Percentiles rank a stretch among this genome's conserved stretches.
phyloP scores from a whole-genome alignment of 2,113 vertebrate species.

The Tenrec ecaudatus region DNA sequence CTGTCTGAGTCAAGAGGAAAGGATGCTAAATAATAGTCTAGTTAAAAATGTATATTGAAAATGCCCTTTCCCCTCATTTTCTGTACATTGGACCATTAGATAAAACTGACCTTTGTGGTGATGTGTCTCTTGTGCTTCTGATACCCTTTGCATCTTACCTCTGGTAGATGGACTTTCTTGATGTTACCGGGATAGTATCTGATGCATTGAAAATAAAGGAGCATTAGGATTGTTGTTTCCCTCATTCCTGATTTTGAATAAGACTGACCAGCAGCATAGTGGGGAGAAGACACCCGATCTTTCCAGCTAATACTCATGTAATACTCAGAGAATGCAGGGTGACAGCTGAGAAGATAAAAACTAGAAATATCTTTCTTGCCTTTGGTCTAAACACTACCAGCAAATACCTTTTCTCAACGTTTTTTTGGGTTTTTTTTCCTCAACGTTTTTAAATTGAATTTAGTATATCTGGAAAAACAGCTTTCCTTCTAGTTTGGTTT shows the following conservation, averaged over 20 bases:
- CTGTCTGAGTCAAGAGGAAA: constrained; percentile 12
- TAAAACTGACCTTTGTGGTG: constrained; percentile 36
- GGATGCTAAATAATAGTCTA: constrained; percentile 43
- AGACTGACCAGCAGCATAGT: not conserved
- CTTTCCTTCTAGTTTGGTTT: constrained; percentile 50
- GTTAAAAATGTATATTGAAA: constrained; percentile 1
- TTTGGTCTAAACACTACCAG: no score
- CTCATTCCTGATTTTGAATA: constrained; percentile 57
- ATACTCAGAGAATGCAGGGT: constrained; percentile 38
- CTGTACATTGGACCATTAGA: not conserved
- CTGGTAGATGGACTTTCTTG: constrained; percentile 14
- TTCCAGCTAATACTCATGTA: constrained; percentile 6
- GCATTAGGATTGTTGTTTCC: constrained; percentile 29
- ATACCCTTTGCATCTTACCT: not conserved
- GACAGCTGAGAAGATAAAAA: constrained; percentile 42
- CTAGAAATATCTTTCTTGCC: not conserved
- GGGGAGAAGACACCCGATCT: constrained; percentile 1
- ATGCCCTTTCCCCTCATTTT: constrained; percentile 29
- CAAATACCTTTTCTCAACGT: not conserved
- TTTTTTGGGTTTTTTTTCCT: constrained; percentile 59
- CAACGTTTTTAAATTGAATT: constrained; percentile 21
- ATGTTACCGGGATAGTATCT: constrained; percentile 30
- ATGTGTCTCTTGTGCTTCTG: not conserved
- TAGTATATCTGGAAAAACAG: constrained; percentile 28
- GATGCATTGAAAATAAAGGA: constrained; percentile 33